These are phyloP conservation scores for Drosophila anomelani DNA, from an alignment of 2,888 invertebrate genomes.

Conservation along the genomic window DNA sequence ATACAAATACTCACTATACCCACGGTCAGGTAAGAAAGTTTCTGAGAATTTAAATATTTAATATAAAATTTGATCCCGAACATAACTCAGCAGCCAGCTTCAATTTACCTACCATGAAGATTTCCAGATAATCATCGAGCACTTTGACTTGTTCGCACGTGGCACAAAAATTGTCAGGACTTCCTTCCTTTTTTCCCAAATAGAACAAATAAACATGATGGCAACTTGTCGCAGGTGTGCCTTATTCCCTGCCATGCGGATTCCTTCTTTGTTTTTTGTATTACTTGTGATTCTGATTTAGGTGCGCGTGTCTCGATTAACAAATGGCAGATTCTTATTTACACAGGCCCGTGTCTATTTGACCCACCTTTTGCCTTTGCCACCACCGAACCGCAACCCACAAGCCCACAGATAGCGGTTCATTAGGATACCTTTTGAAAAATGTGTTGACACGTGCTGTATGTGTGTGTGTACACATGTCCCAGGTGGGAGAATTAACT, in stretches of 20 bases:
- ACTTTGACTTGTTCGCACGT: slow-evolving; percentile 13
- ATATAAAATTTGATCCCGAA: not conserved
- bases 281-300: slow-evolving; percentile 47
- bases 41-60: not conserved
- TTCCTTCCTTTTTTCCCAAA: not conserved
- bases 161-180: not conserved
- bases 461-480: not conserved
- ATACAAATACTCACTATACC: not conserved
- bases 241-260: slow-evolving; percentile 43
- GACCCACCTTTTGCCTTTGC: slow-evolving; percentile 4
- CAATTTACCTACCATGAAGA: not conserved
- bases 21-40: slow-evolving; percentile 6
- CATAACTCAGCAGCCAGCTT: not conserved
- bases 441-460: slow-evolving; percentile 26
- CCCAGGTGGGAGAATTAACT: slow-evolving; percentile 3
- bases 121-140: slow-evolving; percentile 9
- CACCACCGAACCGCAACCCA: slow-evolving; percentile 2
- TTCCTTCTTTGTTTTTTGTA: slow-evolving; percentile 30
- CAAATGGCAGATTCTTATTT: slow-evolving; percentile 52
- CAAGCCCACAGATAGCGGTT: slow-evolving; percentile 16
- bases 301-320: slow-evolving; percentile 69
- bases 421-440: slow-evolving; percentile 47
- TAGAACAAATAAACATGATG: slow-evolving; percentile 46
- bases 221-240: slow-evolving; percentile 57
- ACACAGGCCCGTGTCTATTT: slow-evolving; percentile 24